Percentiles rank a stretch among this genome's conserved stretches.
Conservation (phyloP, 1,140 invertebrate genomes). For the Cydia splendana region DNA sequence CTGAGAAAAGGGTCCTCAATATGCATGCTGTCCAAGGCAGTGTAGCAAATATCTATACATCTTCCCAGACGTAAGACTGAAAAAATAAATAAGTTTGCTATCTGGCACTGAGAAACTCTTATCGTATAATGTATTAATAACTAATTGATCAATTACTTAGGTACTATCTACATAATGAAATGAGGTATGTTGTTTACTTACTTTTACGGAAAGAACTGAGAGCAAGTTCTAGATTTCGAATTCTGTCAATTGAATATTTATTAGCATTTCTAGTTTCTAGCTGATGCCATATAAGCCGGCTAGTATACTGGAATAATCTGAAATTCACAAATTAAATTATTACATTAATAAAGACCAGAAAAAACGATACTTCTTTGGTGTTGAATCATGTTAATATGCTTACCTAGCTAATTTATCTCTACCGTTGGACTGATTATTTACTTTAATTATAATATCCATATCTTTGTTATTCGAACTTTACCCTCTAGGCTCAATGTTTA, state of each 20-base stretch:
- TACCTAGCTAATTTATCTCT: slow-evolving; percentile 74
- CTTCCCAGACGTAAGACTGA: slow-evolving; percentile 91
- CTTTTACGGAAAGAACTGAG: slow-evolving; percentile 73
- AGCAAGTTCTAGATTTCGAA: slow-evolving; percentile 69
- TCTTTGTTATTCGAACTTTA: slow-evolving; percentile 34
- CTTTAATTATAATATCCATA: slow-evolving; percentile 71
- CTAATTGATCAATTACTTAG: background rate
- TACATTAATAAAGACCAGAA: slow-evolving; percentile 10
- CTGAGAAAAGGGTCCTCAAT: slow-evolving; percentile 86
- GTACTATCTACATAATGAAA: background rate
- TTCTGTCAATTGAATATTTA: slow-evolving; percentile 73
- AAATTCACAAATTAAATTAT: slow-evolving; percentile 38
- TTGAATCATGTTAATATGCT: slow-evolving; percentile 17
- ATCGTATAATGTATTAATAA: background rate
- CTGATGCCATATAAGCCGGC: slow-evolving; percentile 71
- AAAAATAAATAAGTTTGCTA: slow-evolving; percentile 61
- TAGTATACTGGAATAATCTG: slow-evolving; percentile 70
- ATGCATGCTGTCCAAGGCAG: slow-evolving; percentile 84
- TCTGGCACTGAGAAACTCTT: background rate
- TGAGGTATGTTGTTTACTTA: slow-evolving; percentile 41
- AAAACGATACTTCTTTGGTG: too few species aligned
- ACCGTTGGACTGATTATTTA: slow-evolving; percentile 72
- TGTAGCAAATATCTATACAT: slow-evolving; percentile 89
- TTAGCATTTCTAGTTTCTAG: slow-evolving; percentile 70
- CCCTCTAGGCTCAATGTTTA: background rate